Evolutionary conservation across 2,113 vertebrate species (phyloP).

Genomic region (Catharus bicknelli): DNA sequence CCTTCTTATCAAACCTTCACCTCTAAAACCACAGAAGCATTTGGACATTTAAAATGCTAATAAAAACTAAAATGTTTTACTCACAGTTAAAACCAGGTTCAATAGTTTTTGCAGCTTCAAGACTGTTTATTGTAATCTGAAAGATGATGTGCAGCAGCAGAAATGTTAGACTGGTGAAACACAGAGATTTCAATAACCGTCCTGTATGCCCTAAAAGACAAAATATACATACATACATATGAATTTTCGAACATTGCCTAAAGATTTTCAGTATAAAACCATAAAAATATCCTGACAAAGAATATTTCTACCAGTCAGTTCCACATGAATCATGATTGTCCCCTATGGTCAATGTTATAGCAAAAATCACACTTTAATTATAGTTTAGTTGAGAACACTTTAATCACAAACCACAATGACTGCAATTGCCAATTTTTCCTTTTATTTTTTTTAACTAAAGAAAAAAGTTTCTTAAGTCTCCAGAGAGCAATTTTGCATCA

Average conservation of each 20-base stretch:
- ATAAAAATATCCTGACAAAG: not conserved
- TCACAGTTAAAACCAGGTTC: conserved; percentile 89
- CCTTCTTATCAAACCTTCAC: not conserved
- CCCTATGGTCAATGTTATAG: not conserved
- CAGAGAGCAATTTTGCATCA: not conserved
- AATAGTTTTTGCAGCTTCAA: conserved; percentile 84
- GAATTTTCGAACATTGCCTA: not conserved
- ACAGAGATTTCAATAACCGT: conserved; percentile 91
- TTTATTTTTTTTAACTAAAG: not conserved
- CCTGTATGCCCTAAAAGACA: conserved; percentile 89
- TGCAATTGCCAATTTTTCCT: not conserved
- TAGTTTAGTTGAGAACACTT: not conserved
- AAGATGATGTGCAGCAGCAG: conserved; percentile 95
- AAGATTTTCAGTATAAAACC: not conserved
- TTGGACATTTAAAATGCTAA: not conserved
- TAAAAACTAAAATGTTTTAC: conserved; percentile 65
- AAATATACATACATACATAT: conserved; percentile 13
- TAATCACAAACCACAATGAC: not conserved
- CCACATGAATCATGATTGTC: not conserved
- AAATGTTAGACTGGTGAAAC: conserved; percentile 93
- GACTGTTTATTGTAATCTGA: conserved; percentile 94
- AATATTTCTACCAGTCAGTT: not conserved
- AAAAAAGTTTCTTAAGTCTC: not conserved
- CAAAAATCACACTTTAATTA: not conserved
- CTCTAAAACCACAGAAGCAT: not conserved